Conservation (phyloP, 1,140 invertebrate genomes). For the Gonatopus flavifemur region DNA sequence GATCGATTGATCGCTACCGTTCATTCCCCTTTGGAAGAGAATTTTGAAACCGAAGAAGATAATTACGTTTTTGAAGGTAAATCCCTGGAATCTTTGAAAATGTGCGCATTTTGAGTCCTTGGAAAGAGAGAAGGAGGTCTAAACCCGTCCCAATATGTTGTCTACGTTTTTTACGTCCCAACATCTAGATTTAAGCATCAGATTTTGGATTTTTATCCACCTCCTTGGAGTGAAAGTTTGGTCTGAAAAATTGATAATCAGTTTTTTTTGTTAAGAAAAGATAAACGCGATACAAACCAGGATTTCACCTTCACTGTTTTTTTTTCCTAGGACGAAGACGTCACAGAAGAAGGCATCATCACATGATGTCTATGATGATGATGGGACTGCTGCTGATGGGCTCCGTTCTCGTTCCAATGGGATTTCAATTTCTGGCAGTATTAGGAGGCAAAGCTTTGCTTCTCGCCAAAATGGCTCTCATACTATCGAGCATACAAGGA, state of each 20-base stretch:
- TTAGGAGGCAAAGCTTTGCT: constrained; percentile 75
- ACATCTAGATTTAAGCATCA: too few species aligned
- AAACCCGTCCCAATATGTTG: too few species aligned
- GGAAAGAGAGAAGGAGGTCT: too few species aligned
- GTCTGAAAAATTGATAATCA: too few species aligned
- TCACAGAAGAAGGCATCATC: constrained; percentile 57
- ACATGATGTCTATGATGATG: constrained; percentile 72
- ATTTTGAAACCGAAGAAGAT: constrained; percentile 9
- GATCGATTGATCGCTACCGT: constrained; percentile 23
- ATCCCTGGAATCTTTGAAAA: too few species aligned
- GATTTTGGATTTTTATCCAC: too few species aligned
- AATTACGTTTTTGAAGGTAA: constrained; percentile 35
- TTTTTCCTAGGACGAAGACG: constrained; percentile 53
- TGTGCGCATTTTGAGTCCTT: too few species aligned
- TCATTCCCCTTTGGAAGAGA: constrained; percentile 5
- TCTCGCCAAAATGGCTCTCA: constrained; percentile 74
- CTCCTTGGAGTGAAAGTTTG: too few species aligned
- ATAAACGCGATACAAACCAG: too few species aligned
- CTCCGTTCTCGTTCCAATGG: constrained; percentile 72
- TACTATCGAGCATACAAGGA: constrained; percentile 76
- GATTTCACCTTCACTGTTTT: too few species aligned
- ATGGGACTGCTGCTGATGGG: constrained; percentile 72
- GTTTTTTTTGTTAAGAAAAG: too few species aligned
- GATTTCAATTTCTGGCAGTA: constrained; percentile 75
- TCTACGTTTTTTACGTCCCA: too few species aligned